phyloP scores from a whole-genome alignment of 2,888 invertebrate genomes.

The Chloroclystis v-ata region DNA sequence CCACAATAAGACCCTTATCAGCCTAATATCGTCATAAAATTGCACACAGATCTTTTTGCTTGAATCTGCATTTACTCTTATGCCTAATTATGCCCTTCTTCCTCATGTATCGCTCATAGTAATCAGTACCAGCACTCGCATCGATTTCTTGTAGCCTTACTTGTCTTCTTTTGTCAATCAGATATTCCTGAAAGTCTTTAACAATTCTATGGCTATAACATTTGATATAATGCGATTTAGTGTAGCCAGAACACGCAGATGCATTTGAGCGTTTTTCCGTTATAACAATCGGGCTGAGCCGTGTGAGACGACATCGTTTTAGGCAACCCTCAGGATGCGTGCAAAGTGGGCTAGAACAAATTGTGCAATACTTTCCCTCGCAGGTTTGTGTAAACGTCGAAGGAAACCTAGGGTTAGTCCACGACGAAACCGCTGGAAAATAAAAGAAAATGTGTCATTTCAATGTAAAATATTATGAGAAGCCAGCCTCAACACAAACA shows the following conservation, averaged over 20 bases:
- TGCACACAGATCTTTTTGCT: not conserved
- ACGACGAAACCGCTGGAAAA: not conserved
- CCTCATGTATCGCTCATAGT: slow-evolving; percentile 24
- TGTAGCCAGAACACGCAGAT: slow-evolving; percentile 31
- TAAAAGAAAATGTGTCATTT: too few relatives aligned
- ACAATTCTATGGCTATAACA: slow-evolving; percentile 15
- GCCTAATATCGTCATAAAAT: slow-evolving; percentile 5
- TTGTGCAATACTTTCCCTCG: not conserved
- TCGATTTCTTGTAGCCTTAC: slow-evolving; percentile 22
- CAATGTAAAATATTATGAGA: not conserved
- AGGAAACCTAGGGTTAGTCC: not conserved
- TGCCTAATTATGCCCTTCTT: slow-evolving; percentile 10
- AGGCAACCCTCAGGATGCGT: slow-evolving; percentile 10
- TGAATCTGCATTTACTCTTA: slow-evolving; percentile 3
- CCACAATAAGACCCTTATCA: too few relatives aligned
- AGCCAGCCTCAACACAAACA: not conserved
- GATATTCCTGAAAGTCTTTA: slow-evolving; percentile 2
- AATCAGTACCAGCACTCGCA: slow-evolving; percentile 23
- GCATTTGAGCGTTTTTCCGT: slow-evolving; percentile 60
- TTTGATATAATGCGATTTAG: slow-evolving; percentile 25
- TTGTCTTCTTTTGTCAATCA: slow-evolving; percentile 18
- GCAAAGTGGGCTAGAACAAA: not conserved
- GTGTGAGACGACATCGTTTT: slow-evolving; percentile 22
- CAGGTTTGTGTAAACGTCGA: not conserved
- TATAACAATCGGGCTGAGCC: slow-evolving; percentile 54